Evolutionary conservation across 2,113 vertebrate genomes (phyloP).

Genomic region (Artemisiospiza belli): DNA sequence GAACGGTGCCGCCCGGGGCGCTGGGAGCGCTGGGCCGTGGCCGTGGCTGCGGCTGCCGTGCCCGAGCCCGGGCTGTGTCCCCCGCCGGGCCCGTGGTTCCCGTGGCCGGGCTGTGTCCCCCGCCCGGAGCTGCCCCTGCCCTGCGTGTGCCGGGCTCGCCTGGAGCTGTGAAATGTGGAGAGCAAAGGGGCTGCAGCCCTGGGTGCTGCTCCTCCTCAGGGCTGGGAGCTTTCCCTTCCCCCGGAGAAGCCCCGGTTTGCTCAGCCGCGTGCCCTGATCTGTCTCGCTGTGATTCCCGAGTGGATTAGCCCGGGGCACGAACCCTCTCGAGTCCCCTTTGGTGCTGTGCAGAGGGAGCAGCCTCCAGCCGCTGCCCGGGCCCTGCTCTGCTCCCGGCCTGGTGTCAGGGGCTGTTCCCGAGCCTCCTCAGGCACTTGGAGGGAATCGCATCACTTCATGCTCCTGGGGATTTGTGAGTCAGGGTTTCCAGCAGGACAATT

Average conservation of each 20-base stretch:
- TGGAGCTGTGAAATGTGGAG: neutral
- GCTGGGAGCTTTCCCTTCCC: neutral
- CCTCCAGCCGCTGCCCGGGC: neutral
- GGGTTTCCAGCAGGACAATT: fast-evolving
- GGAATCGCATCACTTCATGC: fast-evolving
- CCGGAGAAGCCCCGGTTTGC: fast-evolving
- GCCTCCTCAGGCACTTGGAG: fast-evolving
- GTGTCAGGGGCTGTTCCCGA: fast-evolving
- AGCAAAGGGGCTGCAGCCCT: neutral
- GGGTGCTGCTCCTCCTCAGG: neutral
- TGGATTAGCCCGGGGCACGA: neutral
- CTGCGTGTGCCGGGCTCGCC: too few relatives aligned
- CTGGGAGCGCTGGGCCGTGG: too few relatives aligned
- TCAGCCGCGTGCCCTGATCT: neutral
- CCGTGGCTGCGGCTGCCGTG: too few relatives aligned
- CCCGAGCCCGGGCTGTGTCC: too few relatives aligned
- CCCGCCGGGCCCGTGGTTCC: too few relatives aligned
- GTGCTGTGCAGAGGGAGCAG: neutral
- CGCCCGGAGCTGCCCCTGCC: too few relatives aligned
- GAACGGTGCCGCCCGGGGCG: neutral
- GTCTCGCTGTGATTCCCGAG: neutral
- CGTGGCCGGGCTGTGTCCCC: too few relatives aligned
- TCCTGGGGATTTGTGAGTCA: neutral
- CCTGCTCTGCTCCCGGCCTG: neutral
- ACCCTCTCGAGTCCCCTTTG: fast-evolving